Base-by-base conservation (phyloP, 64 coral and sea anemone species). In the Pocillopora verrucosa region DNA sequence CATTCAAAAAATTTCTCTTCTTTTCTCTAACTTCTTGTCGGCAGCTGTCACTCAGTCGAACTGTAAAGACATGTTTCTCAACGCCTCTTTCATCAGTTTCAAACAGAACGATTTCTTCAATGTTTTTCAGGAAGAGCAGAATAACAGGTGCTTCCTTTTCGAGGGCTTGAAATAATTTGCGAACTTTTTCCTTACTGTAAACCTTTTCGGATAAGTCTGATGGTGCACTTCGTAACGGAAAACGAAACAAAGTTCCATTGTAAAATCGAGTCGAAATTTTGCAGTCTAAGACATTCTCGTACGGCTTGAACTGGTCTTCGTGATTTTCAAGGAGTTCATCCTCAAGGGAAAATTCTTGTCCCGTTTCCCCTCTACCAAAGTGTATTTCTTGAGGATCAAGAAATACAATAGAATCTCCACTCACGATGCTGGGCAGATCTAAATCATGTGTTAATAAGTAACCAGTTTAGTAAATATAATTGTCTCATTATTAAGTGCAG, bases 351-450 rank as follows among this genome's bases (percentile, higher is more conserved):
- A 95, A 95, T 61, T 70, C 80, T 58, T 86, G 73, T 24, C 94
- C 94, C 14, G 94, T 95, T 80, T 95, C 94, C 5, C 62, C 84
- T 63, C 74, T 92, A 65, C 94, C 94, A 89, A 95, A 95, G 75
- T 95, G 91, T 7, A 38, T 61, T 86, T 95, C 94, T 17, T 95
- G 94, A 1, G 94, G 94, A 73, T 95, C 94, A 57, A 95, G 86
- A 77, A 95, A 95, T 45, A 87, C 94, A 56, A 95, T 61, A 38
- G 80, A 45, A 19, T 95, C 73, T n/a, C 90, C 94, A 65, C 94
- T 95, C 2, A 95, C 90, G 13, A 95, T 89, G 87, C 94, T 95
- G 84, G 94, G 94, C 56, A 95, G 78, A 92, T 95, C 94, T 95
- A 82, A 60, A 84, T 67, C 19, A 65, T 56, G 16, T 67, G 12